These are phyloP conservation scores for Melospiza melodia DNA, from an alignment of 2,113 vertebrate species.

Conservation along the genomic window DNA sequence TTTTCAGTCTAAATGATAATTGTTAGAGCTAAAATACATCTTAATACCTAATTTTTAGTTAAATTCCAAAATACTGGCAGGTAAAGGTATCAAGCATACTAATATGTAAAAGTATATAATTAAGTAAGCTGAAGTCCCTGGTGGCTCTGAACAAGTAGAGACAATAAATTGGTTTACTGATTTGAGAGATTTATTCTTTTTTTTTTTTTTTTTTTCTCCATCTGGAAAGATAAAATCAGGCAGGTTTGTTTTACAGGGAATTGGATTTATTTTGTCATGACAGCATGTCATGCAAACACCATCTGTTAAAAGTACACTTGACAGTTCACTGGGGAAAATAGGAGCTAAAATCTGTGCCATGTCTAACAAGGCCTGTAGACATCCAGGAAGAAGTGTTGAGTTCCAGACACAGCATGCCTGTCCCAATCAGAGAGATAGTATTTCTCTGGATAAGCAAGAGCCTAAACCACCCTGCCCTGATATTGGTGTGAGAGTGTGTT, in stretches of 20 bases:
- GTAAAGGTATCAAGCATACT: neutral
- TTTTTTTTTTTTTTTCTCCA: neutral
- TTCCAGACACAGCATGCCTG: neutral
- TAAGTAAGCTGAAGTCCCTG: neutral
- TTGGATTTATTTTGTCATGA: slow-evolving; percentile 20
- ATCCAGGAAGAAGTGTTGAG: neutral
- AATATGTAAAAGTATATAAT: neutral
- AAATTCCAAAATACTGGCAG: neutral
- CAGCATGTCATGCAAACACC: neutral
- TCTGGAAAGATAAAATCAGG: neutral
- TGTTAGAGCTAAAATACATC: neutral
- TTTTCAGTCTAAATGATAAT: neutral
- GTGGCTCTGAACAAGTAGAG: neutral
- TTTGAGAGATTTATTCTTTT: neutral
- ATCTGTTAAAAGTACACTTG: slow-evolving; percentile 14
- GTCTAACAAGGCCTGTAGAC: neutral
- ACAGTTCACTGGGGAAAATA: neutral
- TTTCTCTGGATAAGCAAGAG: neutral
- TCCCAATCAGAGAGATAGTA: neutral
- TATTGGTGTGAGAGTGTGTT: neutral
- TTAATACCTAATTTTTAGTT: neutral
- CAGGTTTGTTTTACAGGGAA: neutral
- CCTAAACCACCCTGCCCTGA: neutral
- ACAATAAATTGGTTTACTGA: neutral
- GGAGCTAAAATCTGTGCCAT: neutral